These are phyloP conservation scores for Alosa alosa DNA, from an alignment of 2,113 vertebrate genomes.

Conservation along the genomic window DNA sequence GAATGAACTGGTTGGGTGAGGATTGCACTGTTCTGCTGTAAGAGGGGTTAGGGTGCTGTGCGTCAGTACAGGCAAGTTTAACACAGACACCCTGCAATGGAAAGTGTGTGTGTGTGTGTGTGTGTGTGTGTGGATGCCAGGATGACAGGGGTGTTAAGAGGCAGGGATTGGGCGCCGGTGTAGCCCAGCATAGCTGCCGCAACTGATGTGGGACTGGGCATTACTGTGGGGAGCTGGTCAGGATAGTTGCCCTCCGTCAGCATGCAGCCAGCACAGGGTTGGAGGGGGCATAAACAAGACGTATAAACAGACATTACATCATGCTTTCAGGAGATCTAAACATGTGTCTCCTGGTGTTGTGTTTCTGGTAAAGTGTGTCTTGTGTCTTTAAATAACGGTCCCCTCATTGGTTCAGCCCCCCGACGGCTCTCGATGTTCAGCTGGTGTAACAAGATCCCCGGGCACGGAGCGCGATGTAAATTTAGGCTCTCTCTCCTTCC, in stretches of 20 bases:
- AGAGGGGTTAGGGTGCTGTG: not conserved
- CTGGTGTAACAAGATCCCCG: not conserved
- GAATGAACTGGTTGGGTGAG: not conserved
- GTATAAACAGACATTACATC: constrained; percentile 14
- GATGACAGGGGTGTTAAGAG: not conserved
- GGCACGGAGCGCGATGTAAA: not conserved
- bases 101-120: not conserved
- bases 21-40: not conserved
- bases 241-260: too few relatives aligned
- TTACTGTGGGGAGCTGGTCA: not conserved
- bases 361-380: constrained; percentile 7
- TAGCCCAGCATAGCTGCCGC: not conserved
- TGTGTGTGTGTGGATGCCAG: not conserved
- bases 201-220: not conserved
- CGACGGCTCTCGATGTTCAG: not conserved
- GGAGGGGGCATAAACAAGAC: not conserved
- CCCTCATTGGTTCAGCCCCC: not conserved
- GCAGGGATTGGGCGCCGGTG: not conserved
- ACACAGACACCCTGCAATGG: not conserved
- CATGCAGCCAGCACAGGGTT: not conserved
- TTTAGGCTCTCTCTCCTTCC: not conserved
- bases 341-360: not conserved
- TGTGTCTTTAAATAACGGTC: constrained; percentile 5
- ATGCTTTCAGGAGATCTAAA: not conserved
- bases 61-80: not conserved